A percentile compares a stretch with the other conserved stretches of the same genome.
Conservation (phyloP, 2,113 vertebrate species). For the Isichthys henryi region DNA sequence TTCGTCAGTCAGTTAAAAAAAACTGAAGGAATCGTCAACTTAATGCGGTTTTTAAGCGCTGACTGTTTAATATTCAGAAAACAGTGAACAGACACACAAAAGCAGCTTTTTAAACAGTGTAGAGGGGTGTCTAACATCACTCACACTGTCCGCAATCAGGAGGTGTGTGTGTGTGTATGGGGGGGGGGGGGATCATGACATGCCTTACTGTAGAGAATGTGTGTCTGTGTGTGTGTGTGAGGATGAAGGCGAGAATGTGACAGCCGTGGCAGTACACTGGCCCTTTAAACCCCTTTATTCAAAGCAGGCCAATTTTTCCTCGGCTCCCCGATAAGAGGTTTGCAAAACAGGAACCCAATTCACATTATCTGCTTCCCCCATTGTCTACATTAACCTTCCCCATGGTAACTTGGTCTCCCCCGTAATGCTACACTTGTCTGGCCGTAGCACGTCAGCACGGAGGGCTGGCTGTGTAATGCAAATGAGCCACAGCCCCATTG, state of each 20-base stretch:
- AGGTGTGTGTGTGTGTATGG: background rate
- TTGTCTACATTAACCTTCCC: slow-evolving; percentile 93
- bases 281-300: slow-evolving; percentile 67
- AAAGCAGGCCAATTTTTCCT: slow-evolving; percentile 57
- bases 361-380: slow-evolving; percentile 77
- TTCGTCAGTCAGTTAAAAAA: slow-evolving; percentile 5
- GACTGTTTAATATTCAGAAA: background rate
- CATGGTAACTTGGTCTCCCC: slow-evolving; percentile 80
- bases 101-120: background rate
- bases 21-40: background rate
- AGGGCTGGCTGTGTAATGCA: slow-evolving; percentile 94
- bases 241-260: slow-evolving; percentile 38
- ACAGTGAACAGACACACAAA: slow-evolving; percentile 4
- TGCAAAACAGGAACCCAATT: slow-evolving; percentile 79
- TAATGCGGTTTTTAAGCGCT: background rate
- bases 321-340: slow-evolving; percentile 68
- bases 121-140: background rate
- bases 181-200: background rate
- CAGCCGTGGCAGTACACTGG: slow-evolving; percentile 36
- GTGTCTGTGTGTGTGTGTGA: slow-evolving; percentile 3
- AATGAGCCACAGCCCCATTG: slow-evolving; percentile 84
- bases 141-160: background rate
- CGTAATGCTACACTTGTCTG: slow-evolving; percentile 94
- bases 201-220: background rate
- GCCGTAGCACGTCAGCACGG: slow-evolving; percentile 79